A percentile compares a stretch with the other conserved stretches of the same genome.
These are phyloP conservation scores for Salminus brasiliensis DNA, from an alignment of 2,113 vertebrate genomes.

Conservation along the genomic window DNA sequence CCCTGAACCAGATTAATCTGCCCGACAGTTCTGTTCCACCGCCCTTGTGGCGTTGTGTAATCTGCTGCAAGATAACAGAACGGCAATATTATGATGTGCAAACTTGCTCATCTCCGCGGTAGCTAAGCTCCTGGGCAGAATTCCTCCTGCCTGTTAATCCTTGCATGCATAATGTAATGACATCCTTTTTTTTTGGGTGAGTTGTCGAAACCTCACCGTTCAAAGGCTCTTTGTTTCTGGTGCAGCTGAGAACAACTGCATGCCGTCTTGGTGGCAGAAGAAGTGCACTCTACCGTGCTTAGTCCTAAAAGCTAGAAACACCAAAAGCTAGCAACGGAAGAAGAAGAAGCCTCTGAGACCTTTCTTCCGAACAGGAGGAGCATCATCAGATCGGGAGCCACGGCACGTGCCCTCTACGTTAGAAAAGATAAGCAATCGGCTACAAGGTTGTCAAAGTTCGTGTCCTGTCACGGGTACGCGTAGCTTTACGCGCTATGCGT, in stretches of 20 bases:
- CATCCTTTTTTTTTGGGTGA: conserved; percentile 4
- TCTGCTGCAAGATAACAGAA: conserved; percentile 41
- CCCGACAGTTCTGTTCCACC: conserved; percentile 18
- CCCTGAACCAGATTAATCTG: conserved; percentile 34
- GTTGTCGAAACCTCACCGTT: conserved; percentile 23
- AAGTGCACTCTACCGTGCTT: neutral
- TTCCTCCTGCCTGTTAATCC: conserved; percentile 36
- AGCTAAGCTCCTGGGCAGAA: conserved; percentile 37
- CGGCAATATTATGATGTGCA: conserved; percentile 26
- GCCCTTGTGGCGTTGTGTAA: conserved; percentile 24
- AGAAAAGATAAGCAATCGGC: conserved; percentile 19
- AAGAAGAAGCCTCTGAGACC: neutral
- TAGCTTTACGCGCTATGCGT: conserved; percentile 44
- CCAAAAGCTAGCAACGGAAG: neutral
- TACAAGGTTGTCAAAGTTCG: conserved; percentile 16
- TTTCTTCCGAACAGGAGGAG: conserved; percentile 4
- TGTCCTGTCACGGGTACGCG: too few species aligned
- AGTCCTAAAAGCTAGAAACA: neutral
- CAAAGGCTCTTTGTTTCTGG: neutral
- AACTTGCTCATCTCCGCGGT: conserved; percentile 20
- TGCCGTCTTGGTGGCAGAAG: neutral
- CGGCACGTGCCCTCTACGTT: conserved; percentile 13
- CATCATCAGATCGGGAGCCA: conserved; percentile 34
- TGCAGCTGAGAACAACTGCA: neutral
- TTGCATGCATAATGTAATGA: conserved; percentile 41